Conservation (phyloP, 2,888 invertebrate species). For the Cheilosia soror region DNA sequence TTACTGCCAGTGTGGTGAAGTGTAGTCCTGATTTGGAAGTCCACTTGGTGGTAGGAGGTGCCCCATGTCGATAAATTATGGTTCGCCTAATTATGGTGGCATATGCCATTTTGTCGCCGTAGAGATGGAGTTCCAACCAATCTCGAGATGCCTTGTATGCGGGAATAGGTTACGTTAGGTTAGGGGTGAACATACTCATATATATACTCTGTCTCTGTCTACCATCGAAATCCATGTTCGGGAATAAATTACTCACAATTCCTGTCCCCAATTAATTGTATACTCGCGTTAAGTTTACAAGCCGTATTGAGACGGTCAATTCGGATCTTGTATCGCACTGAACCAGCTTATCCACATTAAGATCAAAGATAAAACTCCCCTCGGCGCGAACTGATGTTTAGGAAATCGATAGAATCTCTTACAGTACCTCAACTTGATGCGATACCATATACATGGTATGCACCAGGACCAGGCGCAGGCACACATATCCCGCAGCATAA, state of each 20-base stretch:
- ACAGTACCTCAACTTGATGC: slow-evolving; percentile 31
- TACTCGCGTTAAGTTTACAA: slow-evolving; percentile 35
- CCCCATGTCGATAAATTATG: slow-evolving; percentile 25
- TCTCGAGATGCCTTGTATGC: not conserved
- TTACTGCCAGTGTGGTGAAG: slow-evolving; percentile 4
- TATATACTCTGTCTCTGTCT: too few relatives aligned
- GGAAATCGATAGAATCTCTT: slow-evolving; percentile 59
- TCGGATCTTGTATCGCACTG: slow-evolving; percentile 51
- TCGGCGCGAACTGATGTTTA: slow-evolving; percentile 28
- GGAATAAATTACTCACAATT: slow-evolving; percentile 58
- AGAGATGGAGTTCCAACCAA: not conserved
- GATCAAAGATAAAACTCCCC: slow-evolving; percentile 55
- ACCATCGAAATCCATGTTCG: not conserved
- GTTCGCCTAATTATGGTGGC: slow-evolving; percentile 43
- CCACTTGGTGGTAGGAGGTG: slow-evolving; percentile 53
- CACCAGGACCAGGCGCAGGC: slow-evolving; percentile 9
- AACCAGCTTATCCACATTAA: slow-evolving; percentile 68
- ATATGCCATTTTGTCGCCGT: slow-evolving; percentile 68
- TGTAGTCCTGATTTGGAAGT: slow-evolving; percentile 38
- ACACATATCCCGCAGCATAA: not conserved
- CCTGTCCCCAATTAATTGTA: slow-evolving; percentile 53
- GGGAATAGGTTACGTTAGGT: too few relatives aligned
- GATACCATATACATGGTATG: slow-evolving; percentile 29
- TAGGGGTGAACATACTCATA: too few relatives aligned
- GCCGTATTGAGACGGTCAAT: slow-evolving; percentile 11